Evolutionary conservation across 2,888 invertebrate genomes (phyloP).

Genomic region (Pyralis farinalis): DNA sequence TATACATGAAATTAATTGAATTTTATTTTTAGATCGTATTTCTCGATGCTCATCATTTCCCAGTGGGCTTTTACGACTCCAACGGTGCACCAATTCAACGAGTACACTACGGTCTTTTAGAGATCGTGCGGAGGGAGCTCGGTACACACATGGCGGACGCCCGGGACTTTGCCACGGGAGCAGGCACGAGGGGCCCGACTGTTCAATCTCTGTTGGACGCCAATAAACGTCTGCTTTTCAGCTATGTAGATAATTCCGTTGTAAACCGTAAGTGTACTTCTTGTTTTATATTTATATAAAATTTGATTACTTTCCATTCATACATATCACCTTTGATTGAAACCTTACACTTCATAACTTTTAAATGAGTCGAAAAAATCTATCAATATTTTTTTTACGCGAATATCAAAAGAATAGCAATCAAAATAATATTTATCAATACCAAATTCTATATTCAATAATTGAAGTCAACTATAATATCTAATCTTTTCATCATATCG

Average conservation of each 20-base stretch:
- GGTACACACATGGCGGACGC: slow-evolving; percentile 76
- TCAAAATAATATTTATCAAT: too few relatives aligned
- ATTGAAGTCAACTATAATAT: too few relatives aligned
- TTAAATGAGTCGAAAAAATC: too few relatives aligned
- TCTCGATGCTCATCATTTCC: slow-evolving; percentile 91
- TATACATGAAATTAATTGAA: too few relatives aligned
- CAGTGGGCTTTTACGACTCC: slow-evolving; percentile 81
- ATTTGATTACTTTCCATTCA: too few relatives aligned
- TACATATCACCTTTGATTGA: too few relatives aligned
- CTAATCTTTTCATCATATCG: too few relatives aligned
- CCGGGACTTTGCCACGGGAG: slow-evolving; percentile 54
- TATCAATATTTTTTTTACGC: too few relatives aligned
- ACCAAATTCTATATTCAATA: too few relatives aligned
- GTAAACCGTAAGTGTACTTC: slow-evolving; percentile 48
- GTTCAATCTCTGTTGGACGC: slow-evolving; percentile 67
- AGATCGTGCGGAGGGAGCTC: slow-evolving; percentile 77
- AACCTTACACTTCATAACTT: too few relatives aligned
- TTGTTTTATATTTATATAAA: too few relatives aligned
- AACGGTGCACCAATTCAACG: slow-evolving; percentile 62
- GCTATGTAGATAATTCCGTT: slow-evolving; percentile 75
- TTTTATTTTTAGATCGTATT: slow-evolving; percentile 80
- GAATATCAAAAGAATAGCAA: too few relatives aligned
- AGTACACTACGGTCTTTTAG: slow-evolving; percentile 79
- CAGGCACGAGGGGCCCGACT: slow-evolving; percentile 64
- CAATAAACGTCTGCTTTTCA: slow-evolving; percentile 73